Conservation (phyloP, 2,113 vertebrate genomes). For the Corvus moneduloides region DNA sequence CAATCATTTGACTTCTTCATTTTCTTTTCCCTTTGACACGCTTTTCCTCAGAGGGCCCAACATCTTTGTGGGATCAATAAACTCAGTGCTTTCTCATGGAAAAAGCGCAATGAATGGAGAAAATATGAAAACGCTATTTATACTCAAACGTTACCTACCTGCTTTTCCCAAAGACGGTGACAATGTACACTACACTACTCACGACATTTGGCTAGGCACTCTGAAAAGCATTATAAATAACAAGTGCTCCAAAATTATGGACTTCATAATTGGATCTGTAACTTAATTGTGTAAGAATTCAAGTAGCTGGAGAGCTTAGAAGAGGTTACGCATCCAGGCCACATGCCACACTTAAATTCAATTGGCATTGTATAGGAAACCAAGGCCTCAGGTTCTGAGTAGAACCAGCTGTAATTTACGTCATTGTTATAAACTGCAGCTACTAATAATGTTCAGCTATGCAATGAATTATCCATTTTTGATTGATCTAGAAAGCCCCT, state of each 20-base stretch:
- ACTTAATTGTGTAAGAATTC: not conserved
- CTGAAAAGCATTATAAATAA: not conserved
- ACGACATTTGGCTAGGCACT: not conserved
- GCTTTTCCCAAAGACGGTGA: not conserved
- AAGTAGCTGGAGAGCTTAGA: not conserved
- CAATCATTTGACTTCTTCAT: not conserved
- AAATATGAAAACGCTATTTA: not conserved
- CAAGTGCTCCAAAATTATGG: not conserved
- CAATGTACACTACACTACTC: not conserved
- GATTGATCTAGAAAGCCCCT: not conserved
- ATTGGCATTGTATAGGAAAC: not conserved
- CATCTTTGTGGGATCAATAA: not conserved
- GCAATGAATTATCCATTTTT: not conserved
- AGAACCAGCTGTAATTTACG: not conserved
- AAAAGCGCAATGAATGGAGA: not conserved
- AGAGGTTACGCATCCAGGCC: not conserved
- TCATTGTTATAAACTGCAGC: not conserved
- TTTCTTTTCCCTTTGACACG: not conserved
- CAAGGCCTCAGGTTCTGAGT: not conserved
- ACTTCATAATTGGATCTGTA: not conserved
- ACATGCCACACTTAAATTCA: not conserved
- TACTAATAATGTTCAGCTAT: not conserved
- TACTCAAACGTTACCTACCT: accelerated
- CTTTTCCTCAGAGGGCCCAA: not conserved
- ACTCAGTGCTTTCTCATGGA: not conserved